Conservation (phyloP, 2,888 invertebrate species). For the Endotricha flammealis region DNA sequence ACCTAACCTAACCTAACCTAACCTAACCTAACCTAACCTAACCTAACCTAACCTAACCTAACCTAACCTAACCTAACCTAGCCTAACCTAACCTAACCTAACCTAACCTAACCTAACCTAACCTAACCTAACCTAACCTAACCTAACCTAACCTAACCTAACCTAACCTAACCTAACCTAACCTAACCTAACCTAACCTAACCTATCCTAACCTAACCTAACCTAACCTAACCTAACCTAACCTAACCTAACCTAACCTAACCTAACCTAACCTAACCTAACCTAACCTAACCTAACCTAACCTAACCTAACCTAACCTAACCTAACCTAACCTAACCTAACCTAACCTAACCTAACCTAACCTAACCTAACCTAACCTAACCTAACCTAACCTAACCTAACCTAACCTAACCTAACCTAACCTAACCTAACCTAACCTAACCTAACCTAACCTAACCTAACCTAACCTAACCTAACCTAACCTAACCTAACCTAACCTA, state of each 20-base stretch:
- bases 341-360: conserved; percentile 19
- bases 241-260: conserved; percentile 18
- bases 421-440: conserved; percentile 9
- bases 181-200: conserved; percentile 14
- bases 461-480: conserved; percentile 12
- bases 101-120: conserved; percentile 20
- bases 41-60: conserved; percentile 21
- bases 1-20: conserved; percentile 16
- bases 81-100: conserved; percentile 20
- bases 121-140: conserved; percentile 15
- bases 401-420: conserved; percentile 18
- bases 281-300: conserved; percentile 20
- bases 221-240: conserved; percentile 19
- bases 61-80: conserved; percentile 19
- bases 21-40: conserved; percentile 20
- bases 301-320: conserved; percentile 22
- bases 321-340: conserved; percentile 20
- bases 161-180: conserved; percentile 18
- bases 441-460: conserved; percentile 4
- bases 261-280: conserved; percentile 19
- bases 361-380: conserved; percentile 25
- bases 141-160: conserved; percentile 18
- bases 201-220: conserved; percentile 11
- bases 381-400: conserved; percentile 22
- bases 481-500: conserved; percentile 12